phyloP scores from a whole-genome alignment of 37 sponge, comb jelly and placozoan species.

The Halisarca cf. caerulea region DNA sequence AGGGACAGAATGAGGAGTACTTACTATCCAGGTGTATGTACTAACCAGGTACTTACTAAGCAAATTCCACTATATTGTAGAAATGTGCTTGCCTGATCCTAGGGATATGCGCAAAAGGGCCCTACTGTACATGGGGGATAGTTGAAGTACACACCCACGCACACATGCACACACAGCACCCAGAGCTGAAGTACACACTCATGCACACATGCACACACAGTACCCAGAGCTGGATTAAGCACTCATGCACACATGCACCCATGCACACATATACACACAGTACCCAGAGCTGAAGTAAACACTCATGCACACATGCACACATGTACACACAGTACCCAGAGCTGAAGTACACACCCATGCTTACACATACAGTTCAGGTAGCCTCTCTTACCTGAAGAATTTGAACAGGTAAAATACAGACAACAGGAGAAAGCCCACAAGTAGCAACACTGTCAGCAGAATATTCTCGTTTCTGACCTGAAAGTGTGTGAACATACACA shows the following conservation, averaged over 20 bases:
- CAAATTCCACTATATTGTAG: too few relatives aligned
- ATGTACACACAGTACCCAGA: not conserved
- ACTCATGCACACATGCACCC: not conserved
- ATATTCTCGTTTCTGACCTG: slow-evolving; percentile 2
- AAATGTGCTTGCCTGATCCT: too few relatives aligned
- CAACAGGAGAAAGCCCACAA: not conserved
- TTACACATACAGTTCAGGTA: not conserved
- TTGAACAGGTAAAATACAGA: slow-evolving; percentile 5
- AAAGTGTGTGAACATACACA: too few relatives aligned
- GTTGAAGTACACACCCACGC: too few relatives aligned
- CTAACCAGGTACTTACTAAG: too few relatives aligned
- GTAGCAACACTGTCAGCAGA: not conserved
- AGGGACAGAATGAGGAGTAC: too few relatives aligned
- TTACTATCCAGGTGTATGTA: too few relatives aligned
- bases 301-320: not conserved
- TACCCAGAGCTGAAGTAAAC: not conserved
- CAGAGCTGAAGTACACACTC: too few relatives aligned
- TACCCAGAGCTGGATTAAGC: not conserved
- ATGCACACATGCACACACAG: not conserved
- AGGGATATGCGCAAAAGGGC: too few relatives aligned
- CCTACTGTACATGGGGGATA: too few relatives aligned
- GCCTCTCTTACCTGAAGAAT: not conserved
- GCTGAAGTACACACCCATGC: not conserved
- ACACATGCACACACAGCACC: too few relatives aligned
- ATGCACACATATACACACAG: not conserved